Base-by-base conservation (phyloP, 2,888 invertebrate genomes). In the Nomada flava region DNA sequence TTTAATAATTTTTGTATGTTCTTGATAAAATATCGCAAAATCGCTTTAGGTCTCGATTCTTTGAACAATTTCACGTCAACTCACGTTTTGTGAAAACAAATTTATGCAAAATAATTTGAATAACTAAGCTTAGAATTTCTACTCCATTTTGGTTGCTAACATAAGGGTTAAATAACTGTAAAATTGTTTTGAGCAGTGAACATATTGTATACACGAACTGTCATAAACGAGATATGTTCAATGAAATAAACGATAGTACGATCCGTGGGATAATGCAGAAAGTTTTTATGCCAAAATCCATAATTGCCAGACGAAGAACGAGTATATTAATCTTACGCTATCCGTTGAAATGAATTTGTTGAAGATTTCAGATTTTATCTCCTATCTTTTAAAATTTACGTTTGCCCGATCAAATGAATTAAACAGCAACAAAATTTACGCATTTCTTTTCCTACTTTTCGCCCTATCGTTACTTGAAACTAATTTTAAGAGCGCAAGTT, bases 271-370 rank as follows among this genome's bases (percentile, higher is more conserved):
- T 26, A 26, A 59, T 20, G 52, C 42, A 20, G 50, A 50, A 50
- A 9, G 23, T 62, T 62, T 59, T 42, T 62, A 69, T 52, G 59
- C 55, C 36, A 42, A 55, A 53, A 76, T 57, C 62, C n/a, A 47
- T 50, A 57, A 53, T 68, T 13, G 42, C 50, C 50, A 36, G n/a
- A 60, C 20, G 11, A 57, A 55, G 53, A 63, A n/a, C 11, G 1
- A 47, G n/a, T 44, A 64, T 26, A 55, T 42, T 64, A 59, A 36
- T 50, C 18, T 53, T 53, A 29, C 63, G 18, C 65, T 47, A 20
- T 78, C 78, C 79, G 78, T 79, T 79, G 77, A 78, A 64, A n/a
- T 36, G 42, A 11, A 50, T 52, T 20, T 1, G 29, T 52, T 60
- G 50, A 9, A 42, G 52, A 74, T 55, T 53, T 62, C 53, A 62